Base-by-base conservation (phyloP, 2,113 vertebrate species). In the Hyperopisus bebe region DNA sequence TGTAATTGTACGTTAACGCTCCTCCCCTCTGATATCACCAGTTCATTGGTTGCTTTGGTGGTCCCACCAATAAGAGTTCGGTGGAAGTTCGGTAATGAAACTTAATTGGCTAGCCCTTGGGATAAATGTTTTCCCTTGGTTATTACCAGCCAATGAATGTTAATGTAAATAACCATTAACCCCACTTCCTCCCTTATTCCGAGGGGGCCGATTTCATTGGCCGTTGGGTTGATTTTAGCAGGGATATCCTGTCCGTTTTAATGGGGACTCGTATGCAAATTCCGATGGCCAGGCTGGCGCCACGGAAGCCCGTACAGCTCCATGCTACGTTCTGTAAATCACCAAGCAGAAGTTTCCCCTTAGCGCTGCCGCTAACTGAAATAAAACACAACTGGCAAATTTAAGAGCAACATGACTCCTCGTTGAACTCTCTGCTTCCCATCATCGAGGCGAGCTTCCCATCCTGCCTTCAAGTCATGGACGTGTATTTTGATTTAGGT, bases 341-440 rank as follows among this genome's bases (percentile, higher is more conserved):
- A 87, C 31, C 1, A 0, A 51, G 44, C 82, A 47, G 48, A 53
- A 86, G 85, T 51, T 51, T 48, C 85, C 84, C 85, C 85, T 51
- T 35, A 51, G 85, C 13, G 89, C 90, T 93, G 91, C 91, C 91
- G 92, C 89, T 86, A 91, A 91, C 85, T 53, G 48, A 91, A 92
- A 91, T 91, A 90, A 90, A 90, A 90, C 88, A 90, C 91, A 70
- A 90, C 88, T 91, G 90, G 89, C 88, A 80, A 88, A 89, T 92
- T 91, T 19, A 90, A 90, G 91, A 92, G 90, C 87, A 3, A 53
- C 17, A 74, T 93, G 88, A 95, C 94, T 95, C 93, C 93, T 13
- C 86, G 88, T 89, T 94, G 94, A 93, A 93, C 93, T 93, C 90
- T 92, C 46, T 90, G 91, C 91, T 93, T 92, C 90, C 92, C 88